phyloP scores from a whole-genome alignment of 2,888 invertebrate species.

The Scaptomyza polygonia region DNA sequence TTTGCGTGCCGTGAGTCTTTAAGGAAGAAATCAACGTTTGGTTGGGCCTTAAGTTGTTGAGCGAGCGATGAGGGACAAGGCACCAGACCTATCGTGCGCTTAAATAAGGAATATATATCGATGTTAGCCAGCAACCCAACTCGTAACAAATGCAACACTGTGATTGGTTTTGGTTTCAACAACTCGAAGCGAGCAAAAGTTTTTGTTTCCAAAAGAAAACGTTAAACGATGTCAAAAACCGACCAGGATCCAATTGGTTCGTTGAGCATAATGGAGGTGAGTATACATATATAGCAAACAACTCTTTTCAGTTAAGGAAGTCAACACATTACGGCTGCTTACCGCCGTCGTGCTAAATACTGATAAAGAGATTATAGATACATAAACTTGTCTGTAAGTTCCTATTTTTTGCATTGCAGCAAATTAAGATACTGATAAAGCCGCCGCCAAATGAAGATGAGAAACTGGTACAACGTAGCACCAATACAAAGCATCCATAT shows the following conservation, averaged over 20 bases:
- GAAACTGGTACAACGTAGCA: conserved; percentile 84
- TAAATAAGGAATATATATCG: conserved; percentile 29
- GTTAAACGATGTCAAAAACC: conserved; percentile 86
- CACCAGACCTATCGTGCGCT: neutral
- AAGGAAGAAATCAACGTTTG: no score
- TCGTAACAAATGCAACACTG: conserved; percentile 53
- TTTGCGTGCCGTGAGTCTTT: no score
- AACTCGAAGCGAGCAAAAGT: conserved; percentile 50
- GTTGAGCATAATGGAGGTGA: conserved; percentile 94
- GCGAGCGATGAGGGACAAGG: no score
- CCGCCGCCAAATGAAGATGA: conserved; percentile 95
- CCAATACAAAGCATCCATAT: conserved; percentile 91
- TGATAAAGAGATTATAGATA: conserved; percentile 34
- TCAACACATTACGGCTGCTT: neutral
- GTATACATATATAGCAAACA: conserved; percentile 72
- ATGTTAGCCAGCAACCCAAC: conserved; percentile 15
- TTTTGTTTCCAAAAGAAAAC: conserved; percentile 38
- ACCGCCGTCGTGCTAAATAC: neutral
- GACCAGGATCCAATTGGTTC: conserved; percentile 92
- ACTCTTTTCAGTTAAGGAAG: neutral
- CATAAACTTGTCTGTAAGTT: conserved; percentile 13
- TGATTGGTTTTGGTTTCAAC: conserved; percentile 55
- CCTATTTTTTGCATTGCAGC: conserved; percentile 85
- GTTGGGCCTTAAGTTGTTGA: no score
- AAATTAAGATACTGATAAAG: conserved; percentile 94